phyloP scores from a whole-genome alignment of 2,113 vertebrate species.

The Amphiprion ocellaris region DNA sequence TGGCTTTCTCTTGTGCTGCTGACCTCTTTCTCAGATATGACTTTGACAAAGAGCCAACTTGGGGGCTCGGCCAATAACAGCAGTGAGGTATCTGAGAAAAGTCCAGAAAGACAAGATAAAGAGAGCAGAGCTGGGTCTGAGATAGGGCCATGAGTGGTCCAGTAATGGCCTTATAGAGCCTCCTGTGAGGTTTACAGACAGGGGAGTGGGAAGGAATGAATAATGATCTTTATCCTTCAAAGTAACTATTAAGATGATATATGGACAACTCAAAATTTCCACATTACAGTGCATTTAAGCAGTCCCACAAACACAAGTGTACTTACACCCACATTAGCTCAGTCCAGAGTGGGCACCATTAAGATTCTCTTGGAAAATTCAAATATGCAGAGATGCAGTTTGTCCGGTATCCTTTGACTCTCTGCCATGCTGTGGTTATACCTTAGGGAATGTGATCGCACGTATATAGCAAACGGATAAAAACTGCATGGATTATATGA shows the following conservation, averaged over 20 bases:
- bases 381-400: neutral
- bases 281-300: slow-evolving; percentile 31
- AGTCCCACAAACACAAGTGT: slow-evolving; percentile 2
- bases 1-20: slow-evolving; percentile 26
- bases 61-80: slow-evolving; percentile 5
- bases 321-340: slow-evolving; percentile 27
- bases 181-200: slow-evolving; percentile 18
- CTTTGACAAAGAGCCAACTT: slow-evolving; percentile 29
- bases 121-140: slow-evolving; percentile 14
- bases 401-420: slow-evolving; percentile 4
- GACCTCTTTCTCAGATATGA: slow-evolving; percentile 17
- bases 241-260: slow-evolving; percentile 23
- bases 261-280: slow-evolving; percentile 14
- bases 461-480: neutral
- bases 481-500: no score
- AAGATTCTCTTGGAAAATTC: slow-evolving; percentile 20
- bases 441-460: neutral
- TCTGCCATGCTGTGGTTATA: neutral
- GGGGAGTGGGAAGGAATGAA: slow-evolving; percentile 27
- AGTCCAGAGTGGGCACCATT: slow-evolving; percentile 56
- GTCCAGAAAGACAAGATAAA: slow-evolving; percentile 38
- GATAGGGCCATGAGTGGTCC: slow-evolving; percentile 19
- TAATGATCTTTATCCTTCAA: slow-evolving; percentile 10
- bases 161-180: slow-evolving; percentile 35
- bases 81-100: slow-evolving; percentile 37